Conservation (phyloP, 2,888 invertebrate species). For the Agrochola lychnidis region DNA sequence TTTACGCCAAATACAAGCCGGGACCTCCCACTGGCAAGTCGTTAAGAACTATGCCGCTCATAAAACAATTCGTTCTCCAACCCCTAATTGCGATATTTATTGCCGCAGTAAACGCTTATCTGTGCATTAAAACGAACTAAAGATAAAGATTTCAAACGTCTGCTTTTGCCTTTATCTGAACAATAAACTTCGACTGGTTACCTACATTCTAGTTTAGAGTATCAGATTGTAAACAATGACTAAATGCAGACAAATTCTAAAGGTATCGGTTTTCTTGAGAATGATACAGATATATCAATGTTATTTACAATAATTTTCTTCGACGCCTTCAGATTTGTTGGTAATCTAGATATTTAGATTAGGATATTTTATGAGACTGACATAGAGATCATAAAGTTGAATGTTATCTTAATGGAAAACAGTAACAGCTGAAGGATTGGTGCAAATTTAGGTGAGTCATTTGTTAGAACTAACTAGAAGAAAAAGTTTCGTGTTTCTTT, state of each 20-base stretch:
- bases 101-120: slow-evolving; percentile 78
- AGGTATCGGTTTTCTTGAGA: slow-evolving; percentile 54
- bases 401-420: slow-evolving; percentile 64
- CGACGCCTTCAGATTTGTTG: slow-evolving; percentile 58
- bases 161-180: slow-evolving; percentile 66
- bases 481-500: slow-evolving; percentile 23
- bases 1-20: slow-evolving; percentile 51
- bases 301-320: slow-evolving; percentile 59
- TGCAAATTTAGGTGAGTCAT: slow-evolving; percentile 51
- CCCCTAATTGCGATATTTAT: slow-evolving; percentile 82
- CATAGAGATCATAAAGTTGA: slow-evolving; percentile 61
- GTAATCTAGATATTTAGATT: slow-evolving; percentile 63
- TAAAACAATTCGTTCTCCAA: slow-evolving; percentile 73
- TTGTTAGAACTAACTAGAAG: slow-evolving; percentile 43
- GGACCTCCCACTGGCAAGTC: slow-evolving; percentile 64
- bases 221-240: slow-evolving; percentile 62
- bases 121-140: slow-evolving; percentile 63
- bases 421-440: slow-evolving; percentile 53
- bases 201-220: slow-evolving; percentile 59
- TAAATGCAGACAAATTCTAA: slow-evolving; percentile 54
- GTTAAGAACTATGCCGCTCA: slow-evolving; percentile 66
- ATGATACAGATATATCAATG: slow-evolving; percentile 48
- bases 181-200: slow-evolving; percentile 64
- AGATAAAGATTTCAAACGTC: slow-evolving; percentile 71
- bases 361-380: slow-evolving; percentile 58